These are phyloP conservation scores for Rhaphigaster nebulosa DNA, from an alignment of 2,888 invertebrate species.

Conservation along the genomic window DNA sequence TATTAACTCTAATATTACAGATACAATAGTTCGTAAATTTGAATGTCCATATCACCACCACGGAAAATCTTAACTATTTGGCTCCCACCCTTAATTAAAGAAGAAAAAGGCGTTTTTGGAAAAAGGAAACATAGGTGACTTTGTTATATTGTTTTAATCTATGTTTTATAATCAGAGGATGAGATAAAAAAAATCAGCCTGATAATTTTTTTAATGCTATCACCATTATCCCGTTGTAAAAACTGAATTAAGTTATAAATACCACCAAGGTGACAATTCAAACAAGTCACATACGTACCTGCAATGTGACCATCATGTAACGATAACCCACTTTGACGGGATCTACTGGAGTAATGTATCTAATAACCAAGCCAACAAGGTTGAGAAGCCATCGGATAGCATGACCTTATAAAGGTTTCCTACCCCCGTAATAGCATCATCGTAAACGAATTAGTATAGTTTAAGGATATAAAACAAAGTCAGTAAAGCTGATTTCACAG, in stretches of 20 bases:
- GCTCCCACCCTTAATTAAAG: too few species aligned
- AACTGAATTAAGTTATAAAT: not conserved
- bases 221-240: too few species aligned
- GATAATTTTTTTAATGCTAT: too few species aligned
- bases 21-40: too few species aligned
- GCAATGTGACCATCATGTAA: not conserved
- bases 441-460: not conserved
- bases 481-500: not conserved
- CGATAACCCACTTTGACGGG: not conserved
- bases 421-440: not conserved
- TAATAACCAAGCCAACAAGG: not conserved
- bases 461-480: not conserved
- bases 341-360: not conserved
- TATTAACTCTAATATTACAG: too few species aligned
- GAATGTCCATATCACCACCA: too few species aligned
- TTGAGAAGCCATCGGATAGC: not conserved
- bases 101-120: too few species aligned
- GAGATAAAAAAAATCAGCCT: too few species aligned
- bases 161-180: too few species aligned
- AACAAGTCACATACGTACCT: not conserved
- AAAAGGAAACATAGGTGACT: too few species aligned
- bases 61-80: too few species aligned
- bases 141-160: too few species aligned
- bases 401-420: not conserved
- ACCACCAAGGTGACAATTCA: not conserved